Base-by-base conservation (phyloP, 2,797 vertebrate species). In the Micromesistius poutassou region DNA sequence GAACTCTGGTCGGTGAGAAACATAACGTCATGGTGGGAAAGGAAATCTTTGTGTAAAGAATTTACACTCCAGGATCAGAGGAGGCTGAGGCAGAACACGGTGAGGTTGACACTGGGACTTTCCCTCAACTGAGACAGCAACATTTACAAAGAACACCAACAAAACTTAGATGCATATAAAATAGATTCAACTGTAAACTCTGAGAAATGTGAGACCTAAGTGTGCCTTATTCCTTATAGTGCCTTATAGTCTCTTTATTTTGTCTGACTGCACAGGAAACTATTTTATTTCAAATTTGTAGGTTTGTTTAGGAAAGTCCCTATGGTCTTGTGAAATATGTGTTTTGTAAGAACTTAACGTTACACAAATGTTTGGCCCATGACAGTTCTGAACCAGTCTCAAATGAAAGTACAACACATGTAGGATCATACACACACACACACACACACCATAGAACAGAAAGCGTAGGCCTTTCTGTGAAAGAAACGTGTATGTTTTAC, bases 251-350 rank as follows among this genome's bases (percentile, higher is more conserved):
- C 71, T 90, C 77, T 86, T 92, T 92, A 89, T 90, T 93, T 91
- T 82, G 89, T 90, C 68, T 87, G 83, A 90, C 91, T 91, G 88
- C 93, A 93, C 90, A 93, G 91, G 92, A 94, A 93, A 92, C 88
- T 88, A 80, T 30, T 71, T 30, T 71, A 30, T 30, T 70, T 70
- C 0, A 70, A 25, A 9, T 70, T 2, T 71, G 25, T 90, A 89
- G 77, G 83, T 77, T 88, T 88, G 78, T 81, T 88, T 80, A 92
- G 90, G 91, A 93, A 94, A 94, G 84, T 91, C 92, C 93, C 94
- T 89, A 85, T 88, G 50, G 50, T 91, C 92, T 90, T 89, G 85
- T 86, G 89, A 92, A 93, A 92, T 88, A 90, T 88, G 91, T 83
- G 74, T 90, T 90, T 92, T 62, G 14, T 62, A 88, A 70, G 84